phyloP scores from a whole-genome alignment of 2,888 invertebrate species.

The Frankliniella fusca region DNA sequence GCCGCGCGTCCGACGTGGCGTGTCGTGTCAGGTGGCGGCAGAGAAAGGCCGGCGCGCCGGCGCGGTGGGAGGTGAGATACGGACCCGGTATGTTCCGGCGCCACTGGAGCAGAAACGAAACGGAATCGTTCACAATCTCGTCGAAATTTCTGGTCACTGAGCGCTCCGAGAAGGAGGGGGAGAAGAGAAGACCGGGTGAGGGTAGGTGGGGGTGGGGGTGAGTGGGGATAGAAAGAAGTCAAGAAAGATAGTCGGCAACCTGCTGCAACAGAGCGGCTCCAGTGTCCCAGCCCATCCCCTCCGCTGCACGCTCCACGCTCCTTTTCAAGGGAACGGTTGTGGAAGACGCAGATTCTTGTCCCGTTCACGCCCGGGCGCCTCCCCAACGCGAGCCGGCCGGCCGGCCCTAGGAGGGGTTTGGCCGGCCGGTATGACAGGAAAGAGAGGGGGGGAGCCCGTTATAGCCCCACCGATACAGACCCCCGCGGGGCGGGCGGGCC shows the following conservation, averaged over 20 bases:
- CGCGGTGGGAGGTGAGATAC: not conserved
- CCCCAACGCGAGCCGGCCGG: no score
- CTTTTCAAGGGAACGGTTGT: not conserved
- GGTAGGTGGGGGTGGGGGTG: not conserved
- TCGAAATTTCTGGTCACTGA: slow-evolving; percentile 1
- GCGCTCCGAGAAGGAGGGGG: not conserved
- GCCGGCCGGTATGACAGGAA: no score
- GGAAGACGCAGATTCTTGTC: not conserved
- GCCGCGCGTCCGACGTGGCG: not conserved
- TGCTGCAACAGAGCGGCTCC: no score
- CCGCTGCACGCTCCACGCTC: no score
- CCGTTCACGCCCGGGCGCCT: slow-evolving; percentile 1
- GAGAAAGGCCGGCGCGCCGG: not conserved
- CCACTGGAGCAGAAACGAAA: not conserved
- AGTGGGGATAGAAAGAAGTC: no score
- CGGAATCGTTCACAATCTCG: not conserved
- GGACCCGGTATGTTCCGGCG: not conserved
- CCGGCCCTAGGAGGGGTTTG: no score
- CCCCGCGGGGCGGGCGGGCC: no score
- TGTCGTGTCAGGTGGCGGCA: not conserved
- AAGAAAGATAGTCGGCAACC: no score
- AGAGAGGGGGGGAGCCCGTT: no score
- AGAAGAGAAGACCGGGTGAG: not conserved
- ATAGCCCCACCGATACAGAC: no score
- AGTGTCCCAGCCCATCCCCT: no score